Evolutionary conservation across 2,113 vertebrate species (phyloP), one percentile per base, ranked within the genome.

Genomic region (Ptyas mucosa): DNA sequence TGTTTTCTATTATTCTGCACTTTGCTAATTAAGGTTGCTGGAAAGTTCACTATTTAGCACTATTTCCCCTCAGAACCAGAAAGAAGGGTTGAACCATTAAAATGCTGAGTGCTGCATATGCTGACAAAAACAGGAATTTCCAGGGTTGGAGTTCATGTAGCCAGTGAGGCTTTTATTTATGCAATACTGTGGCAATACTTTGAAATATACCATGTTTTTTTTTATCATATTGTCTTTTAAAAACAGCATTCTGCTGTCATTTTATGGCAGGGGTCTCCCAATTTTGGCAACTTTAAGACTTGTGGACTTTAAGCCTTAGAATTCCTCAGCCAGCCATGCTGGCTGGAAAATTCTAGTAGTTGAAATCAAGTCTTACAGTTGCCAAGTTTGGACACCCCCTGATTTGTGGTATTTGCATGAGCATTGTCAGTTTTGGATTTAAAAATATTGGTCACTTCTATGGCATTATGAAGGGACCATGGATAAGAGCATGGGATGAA

Each of bases 21-120:
- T 92, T 57, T 23, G 34, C 85, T 92, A 92, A 92, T 92, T 89
- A 92, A 89, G 39, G 64, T 89, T 81, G 87, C 53, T 89, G 39
- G 87, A 92, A 92, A 89, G 52, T 88, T 85, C 75, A 89, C 9
- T 26, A 55, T 57, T 89, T 85, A 85, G 88, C 64, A 58, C 26
- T 85, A 57, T 92, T 92, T 92, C 43, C 39, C 55, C 55, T 39
- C 34, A 81, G 11, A 53, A 46, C 29, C 12, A 54, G 26, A 87
- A 64, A n/a, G 26, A 69, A 87, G n/a, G 5, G 64, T 46, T 34
- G 24, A 69, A 18, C 11, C 34, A 54, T 46, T 57, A 92, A 92
- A 85, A 8, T 92, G 87, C 87, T 92, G 87, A 89, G 10, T 23
- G 20, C 8, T 89, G 11, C 43, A 92, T 4, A 85, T 89, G 64